Percentiles rank a stretch among this genome's conserved stretches.
These are phyloP conservation scores for Atherinomorus stipes DNA, from an alignment of 2,113 vertebrate species.

Conservation along the genomic window DNA sequence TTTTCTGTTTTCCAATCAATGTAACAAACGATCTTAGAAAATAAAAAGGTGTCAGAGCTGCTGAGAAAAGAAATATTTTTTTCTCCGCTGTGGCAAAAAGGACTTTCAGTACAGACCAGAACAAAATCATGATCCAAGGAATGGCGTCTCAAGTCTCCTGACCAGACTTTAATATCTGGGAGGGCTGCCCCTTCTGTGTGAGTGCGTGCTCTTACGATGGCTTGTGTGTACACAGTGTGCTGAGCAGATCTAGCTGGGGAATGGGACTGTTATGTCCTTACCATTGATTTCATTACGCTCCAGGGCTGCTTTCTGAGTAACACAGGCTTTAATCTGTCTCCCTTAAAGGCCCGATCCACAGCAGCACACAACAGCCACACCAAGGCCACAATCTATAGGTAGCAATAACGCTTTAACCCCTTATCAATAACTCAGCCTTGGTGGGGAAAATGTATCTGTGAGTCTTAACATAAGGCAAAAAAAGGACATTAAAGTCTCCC, in stretches of 20 bases:
- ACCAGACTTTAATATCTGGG: conserved; percentile 69
- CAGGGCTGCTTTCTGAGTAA: conserved; percentile 67
- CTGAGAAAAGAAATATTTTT: conserved; percentile 2
- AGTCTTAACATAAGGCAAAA: conserved; percentile 35
- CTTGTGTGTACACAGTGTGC: conserved; percentile 56
- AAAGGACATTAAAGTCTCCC: conserved; percentile 14
- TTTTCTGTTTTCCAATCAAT: conserved; percentile 7
- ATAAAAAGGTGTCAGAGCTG: background rate
- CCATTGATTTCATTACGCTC: conserved; percentile 77
- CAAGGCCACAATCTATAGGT: conserved; percentile 65
- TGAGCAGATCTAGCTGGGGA: conserved; percentile 56
- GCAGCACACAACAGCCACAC: conserved; percentile 41
- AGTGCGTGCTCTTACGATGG: conserved; percentile 31
- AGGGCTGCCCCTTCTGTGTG: conserved; percentile 42
- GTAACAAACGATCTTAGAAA: background rate
- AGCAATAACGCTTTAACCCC: conserved; percentile 55
- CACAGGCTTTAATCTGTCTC: conserved; percentile 71
- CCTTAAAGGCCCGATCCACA: conserved; percentile 62
- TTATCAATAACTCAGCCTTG: conserved; percentile 63
- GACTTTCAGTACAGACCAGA: conserved; percentile 61
- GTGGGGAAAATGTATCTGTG: background rate
- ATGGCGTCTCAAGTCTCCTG: conserved; percentile 55
- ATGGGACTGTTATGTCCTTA: conserved; percentile 68
- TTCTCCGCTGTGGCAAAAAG: conserved; percentile 57
- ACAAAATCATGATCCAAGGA: conserved; percentile 67